Evolutionary conservation across 1,140 invertebrate genomes (phyloP).

Genomic region (Zaprionus kolodkinae): DNA sequence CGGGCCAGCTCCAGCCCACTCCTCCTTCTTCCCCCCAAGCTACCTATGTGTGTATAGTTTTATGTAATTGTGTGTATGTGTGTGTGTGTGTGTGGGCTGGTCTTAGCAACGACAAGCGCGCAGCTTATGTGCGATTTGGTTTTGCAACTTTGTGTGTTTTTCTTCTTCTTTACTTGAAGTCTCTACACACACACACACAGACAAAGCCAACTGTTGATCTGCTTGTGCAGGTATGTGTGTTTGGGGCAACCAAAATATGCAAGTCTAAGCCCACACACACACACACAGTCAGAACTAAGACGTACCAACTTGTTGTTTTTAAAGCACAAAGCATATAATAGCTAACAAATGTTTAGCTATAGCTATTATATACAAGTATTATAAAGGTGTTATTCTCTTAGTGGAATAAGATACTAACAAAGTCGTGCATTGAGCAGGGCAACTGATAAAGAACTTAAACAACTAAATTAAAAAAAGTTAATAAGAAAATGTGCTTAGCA

Average conservation of each 20-base stretch:
- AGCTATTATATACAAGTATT: too few relatives aligned
- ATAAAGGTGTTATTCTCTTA: conserved; percentile 1
- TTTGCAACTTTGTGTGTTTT: conserved; percentile 73
- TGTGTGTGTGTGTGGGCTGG: conserved; percentile 9
- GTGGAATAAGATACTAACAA: neutral
- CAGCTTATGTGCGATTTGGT: conserved; percentile 71
- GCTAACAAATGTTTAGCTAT: conserved; percentile 1
- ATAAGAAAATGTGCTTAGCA: too few relatives aligned
- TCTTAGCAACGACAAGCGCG: conserved; percentile 39
- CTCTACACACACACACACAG: neutral
- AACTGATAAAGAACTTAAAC: neutral
- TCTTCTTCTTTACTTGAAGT: conserved; percentile 44
- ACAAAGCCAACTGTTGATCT: conserved; percentile 75
- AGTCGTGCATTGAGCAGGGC: neutral
- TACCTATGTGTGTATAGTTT: conserved; percentile 5
- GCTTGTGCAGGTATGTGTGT: conserved; percentile 6
- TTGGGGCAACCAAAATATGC: conserved; percentile 43
- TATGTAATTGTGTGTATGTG: conserved; percentile 2
- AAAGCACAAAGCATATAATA: conserved; percentile 4
- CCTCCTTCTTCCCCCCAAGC: conserved; percentile 14
- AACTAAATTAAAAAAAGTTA: too few relatives aligned
- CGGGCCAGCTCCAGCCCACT: conserved; percentile 40
- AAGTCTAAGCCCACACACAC: conserved; percentile 21
- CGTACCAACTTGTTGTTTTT: neutral
- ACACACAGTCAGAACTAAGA: neutral